Evolutionary conservation across 2,113 vertebrate genomes (phyloP).

Genomic region (Clinocottus analis): DNA sequence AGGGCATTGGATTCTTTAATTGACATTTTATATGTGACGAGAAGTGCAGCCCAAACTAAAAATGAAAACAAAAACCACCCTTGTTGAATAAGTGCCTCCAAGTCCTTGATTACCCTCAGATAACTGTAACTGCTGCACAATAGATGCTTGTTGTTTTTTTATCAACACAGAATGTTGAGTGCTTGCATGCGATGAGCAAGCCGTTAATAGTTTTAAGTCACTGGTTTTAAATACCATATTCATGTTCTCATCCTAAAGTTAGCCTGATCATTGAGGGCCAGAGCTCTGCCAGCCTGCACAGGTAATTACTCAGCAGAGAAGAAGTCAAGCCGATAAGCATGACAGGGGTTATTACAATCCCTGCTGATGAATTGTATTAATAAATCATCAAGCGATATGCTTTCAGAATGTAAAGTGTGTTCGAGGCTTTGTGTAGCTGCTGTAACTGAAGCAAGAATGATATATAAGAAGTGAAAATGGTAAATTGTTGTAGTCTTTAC

Average conservation of each 20-base stretch:
- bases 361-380: constrained; percentile 1
- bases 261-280: not conserved
- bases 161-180: not conserved
- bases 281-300: not conserved
- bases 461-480: too few species aligned
- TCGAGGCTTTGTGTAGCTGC: not conserved
- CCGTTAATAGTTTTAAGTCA: not conserved
- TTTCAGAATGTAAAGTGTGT: constrained; percentile 9
- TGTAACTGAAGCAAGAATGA: not conserved
- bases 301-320: constrained; percentile 2
- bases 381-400: constrained; percentile 1
- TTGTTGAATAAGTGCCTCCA: not conserved
- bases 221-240: not conserved
- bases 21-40: not conserved
- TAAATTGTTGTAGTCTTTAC: too few species aligned
- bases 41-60: not conserved
- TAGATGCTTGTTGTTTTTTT: not conserved
- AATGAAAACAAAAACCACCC: not conserved
- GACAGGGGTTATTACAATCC: constrained; percentile 36
- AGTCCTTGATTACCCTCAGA: not conserved
- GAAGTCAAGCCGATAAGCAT: constrained; percentile 31
- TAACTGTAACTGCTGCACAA: not conserved
- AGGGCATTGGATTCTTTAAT: not conserved
- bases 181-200: not conserved
- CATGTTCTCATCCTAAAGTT: not conserved